These are phyloP conservation scores for Tetanocera ferruginea DNA, from an alignment of 2,888 invertebrate genomes.

Conservation along the genomic window DNA sequence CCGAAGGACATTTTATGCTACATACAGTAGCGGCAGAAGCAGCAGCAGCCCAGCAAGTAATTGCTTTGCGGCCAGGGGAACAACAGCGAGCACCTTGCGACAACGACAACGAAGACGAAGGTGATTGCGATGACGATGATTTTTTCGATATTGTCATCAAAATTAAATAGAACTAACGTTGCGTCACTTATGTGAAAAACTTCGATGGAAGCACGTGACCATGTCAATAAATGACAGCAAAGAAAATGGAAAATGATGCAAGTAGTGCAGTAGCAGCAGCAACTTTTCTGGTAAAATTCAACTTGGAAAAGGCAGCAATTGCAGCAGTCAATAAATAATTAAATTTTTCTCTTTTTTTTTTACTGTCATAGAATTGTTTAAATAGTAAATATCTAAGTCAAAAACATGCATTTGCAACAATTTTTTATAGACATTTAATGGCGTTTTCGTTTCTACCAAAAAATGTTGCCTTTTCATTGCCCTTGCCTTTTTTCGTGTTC, in stretches of 20 bases:
- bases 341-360: background rate
- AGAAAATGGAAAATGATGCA: background rate
- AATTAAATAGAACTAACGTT: constrained; percentile 52
- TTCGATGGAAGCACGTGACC: background rate
- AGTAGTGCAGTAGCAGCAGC: background rate
- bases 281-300: background rate
- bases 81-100: background rate
- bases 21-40: constrained; percentile 48
- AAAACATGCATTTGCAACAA: too few relatives aligned
- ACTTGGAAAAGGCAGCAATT: background rate
- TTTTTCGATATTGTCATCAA: constrained; percentile 61
- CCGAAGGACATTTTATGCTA: constrained; percentile 56
- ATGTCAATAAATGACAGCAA: background rate
- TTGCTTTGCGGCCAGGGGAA: constrained; percentile 10
- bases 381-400: too few relatives aligned
- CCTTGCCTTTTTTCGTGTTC: too few relatives aligned
- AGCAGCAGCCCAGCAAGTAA: constrained; percentile 37
- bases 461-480: too few relatives aligned
- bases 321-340: background rate
- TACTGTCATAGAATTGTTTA: too few relatives aligned
- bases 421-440: too few relatives aligned
- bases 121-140: constrained; percentile 44
- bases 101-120: constrained; percentile 48
- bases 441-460: too few relatives aligned
- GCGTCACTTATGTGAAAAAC: too few relatives aligned